A percentile compares a stretch with the other conserved stretches of the same genome.
Conservation (phyloP, 2,888 invertebrate genomes). For the Stenotaenia linearis region DNA sequence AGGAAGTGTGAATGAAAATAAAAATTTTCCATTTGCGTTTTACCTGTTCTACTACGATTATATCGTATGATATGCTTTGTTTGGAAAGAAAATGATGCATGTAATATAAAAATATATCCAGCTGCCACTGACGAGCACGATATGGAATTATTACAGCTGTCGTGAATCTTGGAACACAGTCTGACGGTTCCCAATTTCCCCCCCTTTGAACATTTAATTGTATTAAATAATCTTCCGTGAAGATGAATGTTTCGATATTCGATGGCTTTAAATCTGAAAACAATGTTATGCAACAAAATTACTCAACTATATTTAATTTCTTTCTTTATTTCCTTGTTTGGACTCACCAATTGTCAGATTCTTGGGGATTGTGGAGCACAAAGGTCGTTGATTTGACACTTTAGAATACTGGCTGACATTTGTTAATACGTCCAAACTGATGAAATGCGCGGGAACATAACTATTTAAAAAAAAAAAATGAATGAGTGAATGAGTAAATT, state of each 20-base stretch:
- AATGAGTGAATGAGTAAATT: neutral
- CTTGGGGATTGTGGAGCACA: neutral
- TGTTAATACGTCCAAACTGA: neutral
- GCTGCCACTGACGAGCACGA: neutral
- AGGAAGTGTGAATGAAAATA: neutral
- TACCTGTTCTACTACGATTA: slow-evolving; percentile 13
- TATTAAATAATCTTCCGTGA: neutral
- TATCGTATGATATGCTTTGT: neutral
- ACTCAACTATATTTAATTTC: neutral
- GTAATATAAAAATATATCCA: neutral
- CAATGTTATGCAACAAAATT: too few relatives aligned
- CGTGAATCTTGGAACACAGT: neutral
- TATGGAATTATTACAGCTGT: slow-evolving; percentile 17
- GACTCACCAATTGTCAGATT: neutral
- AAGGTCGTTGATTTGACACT: neutral
- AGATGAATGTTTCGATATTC: neutral
- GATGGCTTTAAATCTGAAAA: neutral
- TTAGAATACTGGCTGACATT: neutral
- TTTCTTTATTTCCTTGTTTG: neutral
- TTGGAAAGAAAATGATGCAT: slow-evolving; percentile 15
- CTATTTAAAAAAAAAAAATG: too few relatives aligned
- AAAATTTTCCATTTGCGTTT: neutral
- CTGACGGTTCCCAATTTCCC: neutral
- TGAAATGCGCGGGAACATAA: neutral
- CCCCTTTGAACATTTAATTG: neutral